Conservation (phyloP, 2,888 invertebrate genomes). For the Nephrotoma appendiculata region DNA sequence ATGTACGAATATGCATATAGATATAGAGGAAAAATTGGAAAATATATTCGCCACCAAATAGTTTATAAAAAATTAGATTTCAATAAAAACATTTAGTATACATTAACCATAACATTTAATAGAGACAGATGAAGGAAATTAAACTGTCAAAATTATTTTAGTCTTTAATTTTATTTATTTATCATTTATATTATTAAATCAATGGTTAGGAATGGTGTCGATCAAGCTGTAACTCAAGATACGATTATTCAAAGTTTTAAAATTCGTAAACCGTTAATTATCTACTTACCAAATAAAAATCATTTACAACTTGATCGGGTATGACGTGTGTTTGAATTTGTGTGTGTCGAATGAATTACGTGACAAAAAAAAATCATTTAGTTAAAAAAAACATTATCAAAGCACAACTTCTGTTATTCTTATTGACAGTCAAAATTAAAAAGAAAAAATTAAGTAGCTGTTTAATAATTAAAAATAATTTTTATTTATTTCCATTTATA, state of each 20-base stretch:
- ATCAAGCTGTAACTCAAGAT: neutral
- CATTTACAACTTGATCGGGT: neutral
- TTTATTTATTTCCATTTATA: no score
- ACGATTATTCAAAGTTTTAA: neutral
- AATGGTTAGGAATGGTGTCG: neutral
- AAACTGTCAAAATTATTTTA: no score
- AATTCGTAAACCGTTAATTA: neutral
- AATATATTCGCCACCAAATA: neutral
- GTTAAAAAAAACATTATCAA: neutral
- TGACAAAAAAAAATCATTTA: neutral
- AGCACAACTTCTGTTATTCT: neutral
- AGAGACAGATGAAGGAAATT: neutral
- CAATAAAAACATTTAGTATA: neutral
- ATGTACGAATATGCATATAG: neutral
- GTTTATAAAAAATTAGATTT: neutral
- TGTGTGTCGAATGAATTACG: neutral
- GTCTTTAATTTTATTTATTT: neutral
- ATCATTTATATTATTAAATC: neutral
- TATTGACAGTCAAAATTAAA: neutral
- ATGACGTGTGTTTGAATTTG: neutral
- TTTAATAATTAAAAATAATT: no score
- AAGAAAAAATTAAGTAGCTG: no score
- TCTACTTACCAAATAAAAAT: neutral
- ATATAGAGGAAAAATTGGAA: neutral
- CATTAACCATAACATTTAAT: neutral